Evolutionary conservation across 1,140 invertebrate genomes (phyloP), one percentile per base, ranked within the genome.

Genomic region (Steinernema khuongi): DNA sequence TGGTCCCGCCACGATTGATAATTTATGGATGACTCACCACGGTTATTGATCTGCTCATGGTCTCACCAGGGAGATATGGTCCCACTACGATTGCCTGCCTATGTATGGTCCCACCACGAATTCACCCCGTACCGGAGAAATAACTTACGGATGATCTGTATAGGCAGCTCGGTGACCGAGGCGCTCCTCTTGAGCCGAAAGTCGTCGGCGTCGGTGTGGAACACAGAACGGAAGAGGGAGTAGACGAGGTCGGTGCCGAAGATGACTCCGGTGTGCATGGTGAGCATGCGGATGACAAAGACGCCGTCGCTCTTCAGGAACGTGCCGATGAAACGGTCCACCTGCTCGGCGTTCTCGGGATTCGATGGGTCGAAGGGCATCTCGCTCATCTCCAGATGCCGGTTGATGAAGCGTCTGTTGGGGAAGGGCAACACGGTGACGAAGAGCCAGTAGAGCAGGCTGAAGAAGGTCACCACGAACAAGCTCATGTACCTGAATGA

Each of bases 231-330:
- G 81, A 83, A 83, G 1, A 83, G 75, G 11, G 79, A 73, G 60
- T 75, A 76, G 32, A 82, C 79, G 11, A 84, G 68, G 67, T 85
- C 83, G 1, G 83, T 84, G 11, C 83, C 83, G 70, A 84, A 84
- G 28, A 84, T 84, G 11, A 84, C 79, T 18, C 83, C 84, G 36
- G 82, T 75, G 50, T 84, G 80, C 17, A 84, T 70, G 11, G 87
- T 88, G 28, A 88, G 83, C 43, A 88, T 86, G 68, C 87, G 77
- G 30, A 88, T 81, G 2, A 88, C 86, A 75, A 88, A 87, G 29
- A 88, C 85, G 17, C 88, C 88, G 77, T 88, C 88, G 67, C 84
- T 85, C 31, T 86, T 82, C 4, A 88, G 79, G 79, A 88, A 88
- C 44, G 85, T 83, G 73, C 86, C 83, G 18, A 86, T 81, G 78